Conservation (phyloP, 2,113 vertebrate genomes). For the Microtus montanus region DNA sequence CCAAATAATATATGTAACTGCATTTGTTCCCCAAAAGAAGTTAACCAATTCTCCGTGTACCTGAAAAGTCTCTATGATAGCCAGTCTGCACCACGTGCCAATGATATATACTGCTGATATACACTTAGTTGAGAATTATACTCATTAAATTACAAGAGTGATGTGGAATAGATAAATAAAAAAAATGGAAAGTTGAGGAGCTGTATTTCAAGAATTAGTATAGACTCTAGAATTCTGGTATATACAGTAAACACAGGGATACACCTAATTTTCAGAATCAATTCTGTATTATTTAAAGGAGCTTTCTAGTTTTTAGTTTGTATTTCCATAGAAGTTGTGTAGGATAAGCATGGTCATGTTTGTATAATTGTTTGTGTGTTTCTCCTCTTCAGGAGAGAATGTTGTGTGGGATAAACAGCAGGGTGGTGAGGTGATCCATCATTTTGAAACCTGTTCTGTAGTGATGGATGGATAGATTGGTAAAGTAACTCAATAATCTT, state of each 20-base stretch:
- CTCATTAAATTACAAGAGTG: constrained; percentile 17
- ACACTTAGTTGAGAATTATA: not conserved
- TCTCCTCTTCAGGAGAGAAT: constrained; percentile 78
- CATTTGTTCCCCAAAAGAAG: not conserved
- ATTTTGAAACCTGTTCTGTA: constrained; percentile 86
- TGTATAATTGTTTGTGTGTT: constrained; percentile 81
- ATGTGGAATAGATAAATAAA: not conserved
- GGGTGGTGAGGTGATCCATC: constrained; percentile 87
- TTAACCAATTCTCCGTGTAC: not conserved
- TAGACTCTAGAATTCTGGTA: constrained; percentile 14
- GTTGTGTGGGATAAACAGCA: constrained; percentile 82
- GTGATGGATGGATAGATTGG: constrained; percentile 92
- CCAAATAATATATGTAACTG: not conserved
- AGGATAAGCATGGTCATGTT: constrained; percentile 67
- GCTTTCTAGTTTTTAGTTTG: constrained; percentile 45
- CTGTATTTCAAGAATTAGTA: constrained; percentile 30
- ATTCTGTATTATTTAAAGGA: constrained; percentile 15
- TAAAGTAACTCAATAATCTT: constrained; percentile 92
- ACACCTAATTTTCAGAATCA: constrained; percentile 41
- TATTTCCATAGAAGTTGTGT: constrained; percentile 50
- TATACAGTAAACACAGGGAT: not conserved
- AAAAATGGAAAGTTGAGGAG: not conserved
- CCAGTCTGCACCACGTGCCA: not conserved
- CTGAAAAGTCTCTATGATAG: not conserved
- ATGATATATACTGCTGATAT: not conserved